Percentiles rank a stretch among this genome's conserved stretches.
phyloP scores from a whole-genome alignment of 2,797 vertebrate species.

The Labroides dimidiatus region DNA sequence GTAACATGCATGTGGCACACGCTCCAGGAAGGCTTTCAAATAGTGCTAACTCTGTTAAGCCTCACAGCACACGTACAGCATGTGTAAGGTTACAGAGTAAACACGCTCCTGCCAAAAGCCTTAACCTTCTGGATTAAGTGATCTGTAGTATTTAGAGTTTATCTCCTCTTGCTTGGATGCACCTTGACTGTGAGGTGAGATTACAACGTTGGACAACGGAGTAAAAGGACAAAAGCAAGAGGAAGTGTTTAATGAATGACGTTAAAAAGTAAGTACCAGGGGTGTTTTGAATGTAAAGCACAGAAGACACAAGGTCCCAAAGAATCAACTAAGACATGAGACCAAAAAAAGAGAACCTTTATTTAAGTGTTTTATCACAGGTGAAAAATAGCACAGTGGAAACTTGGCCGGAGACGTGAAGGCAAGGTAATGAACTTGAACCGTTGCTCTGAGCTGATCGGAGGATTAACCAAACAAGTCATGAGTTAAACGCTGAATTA shows the following conservation, averaged over 20 bases:
- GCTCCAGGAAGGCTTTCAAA: slow-evolving; percentile 47
- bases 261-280: background rate
- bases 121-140: slow-evolving; percentile 75
- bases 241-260: slow-evolving; percentile 21
- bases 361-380: slow-evolving; percentile 11
- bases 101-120: slow-evolving; percentile 58
- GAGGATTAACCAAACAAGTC: slow-evolving; percentile 48
- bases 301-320: background rate
- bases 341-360: background rate
- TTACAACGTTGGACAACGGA: slow-evolving; percentile 36
- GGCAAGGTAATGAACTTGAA: slow-evolving; percentile 58
- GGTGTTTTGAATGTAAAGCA: slow-evolving; percentile 13
- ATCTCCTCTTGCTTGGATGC: slow-evolving; percentile 63
- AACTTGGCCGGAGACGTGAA: slow-evolving; percentile 38
- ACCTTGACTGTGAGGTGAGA: slow-evolving; percentile 57
- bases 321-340: slow-evolving; percentile 13
- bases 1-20: slow-evolving; percentile 45
- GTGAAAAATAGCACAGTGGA: slow-evolving; percentile 32
- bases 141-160: slow-evolving; percentile 73
- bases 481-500: slow-evolving; percentile 16
- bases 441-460: slow-evolving; percentile 49
- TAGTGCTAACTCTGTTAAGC: slow-evolving; percentile 58
- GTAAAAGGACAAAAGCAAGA: slow-evolving; percentile 35
- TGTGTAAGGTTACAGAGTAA: slow-evolving; percentile 64
- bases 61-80: slow-evolving; percentile 51